Evolutionary conservation across 2,888 invertebrate genomes (phyloP).

Genomic region (Portevinia maculata): DNA sequence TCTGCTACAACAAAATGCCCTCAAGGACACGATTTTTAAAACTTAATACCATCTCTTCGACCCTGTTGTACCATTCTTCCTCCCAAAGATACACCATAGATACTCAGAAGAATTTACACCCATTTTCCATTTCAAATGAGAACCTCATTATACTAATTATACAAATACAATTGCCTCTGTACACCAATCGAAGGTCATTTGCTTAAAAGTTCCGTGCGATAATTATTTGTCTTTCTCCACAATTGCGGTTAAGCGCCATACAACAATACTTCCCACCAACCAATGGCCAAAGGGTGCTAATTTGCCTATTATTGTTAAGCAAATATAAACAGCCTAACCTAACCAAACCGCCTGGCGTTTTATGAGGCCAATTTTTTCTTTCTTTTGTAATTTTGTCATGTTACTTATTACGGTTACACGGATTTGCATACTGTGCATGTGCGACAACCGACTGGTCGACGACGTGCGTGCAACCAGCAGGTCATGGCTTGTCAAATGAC

Average conservation of each 20-base stretch:
- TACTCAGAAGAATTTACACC: neutral
- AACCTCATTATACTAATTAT: conserved; percentile 15
- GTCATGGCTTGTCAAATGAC: conserved; percentile 56
- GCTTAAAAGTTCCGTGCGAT: conserved; percentile 17
- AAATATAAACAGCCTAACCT: conserved; percentile 40
- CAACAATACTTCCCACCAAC: neutral
- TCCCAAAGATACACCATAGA: neutral
- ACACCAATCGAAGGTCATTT: conserved; percentile 44
- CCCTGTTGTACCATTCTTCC: neutral
- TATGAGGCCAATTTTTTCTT: conserved; percentile 41
- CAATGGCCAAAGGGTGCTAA: conserved; percentile 35
- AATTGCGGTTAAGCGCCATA: conserved; percentile 42
- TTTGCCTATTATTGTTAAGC: conserved; percentile 45
- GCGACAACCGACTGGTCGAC: neutral
- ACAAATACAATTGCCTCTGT: neutral
- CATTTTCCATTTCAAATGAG: conserved; percentile 24
- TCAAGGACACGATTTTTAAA: too few species aligned
- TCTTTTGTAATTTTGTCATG: conserved; percentile 24
- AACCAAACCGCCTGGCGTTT: conserved; percentile 52
- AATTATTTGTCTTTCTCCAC: conserved; percentile 34
- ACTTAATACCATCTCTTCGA: too few species aligned
- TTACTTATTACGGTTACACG: conserved; percentile 43
- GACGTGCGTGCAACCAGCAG: conserved; percentile 55
- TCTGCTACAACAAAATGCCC: too few species aligned
- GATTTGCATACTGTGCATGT: conserved; percentile 65